phyloP scores from a whole-genome alignment of 2,113 vertebrate species.

The Danio rerio region GRCz12tu NC_133191.1:24133501-24134000 shows the following conservation, averaged over 20 bases:
- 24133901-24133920: neutral
- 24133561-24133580: constrained; percentile 22
- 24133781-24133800: constrained; percentile 39
- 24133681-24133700: constrained; percentile 61
- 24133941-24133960: too few relatives aligned
- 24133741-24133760: constrained; percentile 13
- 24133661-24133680: constrained; percentile 54
- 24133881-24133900: neutral
- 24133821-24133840: constrained; percentile 38
- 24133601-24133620: constrained; percentile 73
- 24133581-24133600: constrained; percentile 57
- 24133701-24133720: constrained; percentile 43
- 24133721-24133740: neutral
- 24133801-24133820: constrained; percentile 36
- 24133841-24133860: neutral
- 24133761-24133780: constrained; percentile 15
- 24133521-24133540: constrained; percentile 38
- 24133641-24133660: neutral
- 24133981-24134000: too few relatives aligned
- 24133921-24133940: neutral
- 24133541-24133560: constrained; percentile 12
- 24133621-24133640: constrained; percentile 47
- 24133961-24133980: too few relatives aligned
- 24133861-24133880: neutral
- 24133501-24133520: constrained; percentile 55